phyloP scores from a whole-genome alignment of 1,140 invertebrate species.

The Mamestra configurata region DNA sequence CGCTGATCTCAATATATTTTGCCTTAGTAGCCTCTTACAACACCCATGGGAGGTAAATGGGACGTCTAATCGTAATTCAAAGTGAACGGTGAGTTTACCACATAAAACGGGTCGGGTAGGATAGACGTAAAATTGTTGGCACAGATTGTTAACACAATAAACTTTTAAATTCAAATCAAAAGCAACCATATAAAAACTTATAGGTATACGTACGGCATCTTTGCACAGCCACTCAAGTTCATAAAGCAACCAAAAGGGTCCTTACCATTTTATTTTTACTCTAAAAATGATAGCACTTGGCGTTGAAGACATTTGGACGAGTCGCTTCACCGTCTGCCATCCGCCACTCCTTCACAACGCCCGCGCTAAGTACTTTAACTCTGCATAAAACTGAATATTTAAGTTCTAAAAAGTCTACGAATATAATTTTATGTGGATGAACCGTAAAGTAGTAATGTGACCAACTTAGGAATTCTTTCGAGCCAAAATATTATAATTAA shows the following conservation, averaged over 20 bases:
- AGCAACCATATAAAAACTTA: background rate
- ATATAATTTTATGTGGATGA: conserved; percentile 21
- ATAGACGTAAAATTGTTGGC: background rate
- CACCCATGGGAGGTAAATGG: background rate
- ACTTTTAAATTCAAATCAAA: background rate
- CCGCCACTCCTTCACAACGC: background rate
- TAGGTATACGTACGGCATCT: background rate
- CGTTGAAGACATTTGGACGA: background rate
- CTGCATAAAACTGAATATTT: background rate
- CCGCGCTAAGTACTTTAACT: background rate
- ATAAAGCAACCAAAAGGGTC: background rate
- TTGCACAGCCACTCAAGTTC: background rate
- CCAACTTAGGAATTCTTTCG: background rate
- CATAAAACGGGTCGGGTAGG: background rate
- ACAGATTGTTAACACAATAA: too few relatives aligned
- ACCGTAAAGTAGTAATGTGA: background rate
- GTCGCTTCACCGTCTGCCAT: background rate
- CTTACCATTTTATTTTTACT: conserved; percentile 13
- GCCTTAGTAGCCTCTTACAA: background rate
- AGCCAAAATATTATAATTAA: conserved; percentile 2
- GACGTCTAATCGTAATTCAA: background rate
- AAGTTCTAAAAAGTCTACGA: conserved; percentile 3
- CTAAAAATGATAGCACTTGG: background rate
- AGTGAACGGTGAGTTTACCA: background rate
- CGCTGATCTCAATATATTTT: background rate